A percentile compares a stretch with the other conserved stretches of the same genome.
Conservation (phyloP, 2,797 vertebrate species). For the Cyclopterus lumpus region DNA sequence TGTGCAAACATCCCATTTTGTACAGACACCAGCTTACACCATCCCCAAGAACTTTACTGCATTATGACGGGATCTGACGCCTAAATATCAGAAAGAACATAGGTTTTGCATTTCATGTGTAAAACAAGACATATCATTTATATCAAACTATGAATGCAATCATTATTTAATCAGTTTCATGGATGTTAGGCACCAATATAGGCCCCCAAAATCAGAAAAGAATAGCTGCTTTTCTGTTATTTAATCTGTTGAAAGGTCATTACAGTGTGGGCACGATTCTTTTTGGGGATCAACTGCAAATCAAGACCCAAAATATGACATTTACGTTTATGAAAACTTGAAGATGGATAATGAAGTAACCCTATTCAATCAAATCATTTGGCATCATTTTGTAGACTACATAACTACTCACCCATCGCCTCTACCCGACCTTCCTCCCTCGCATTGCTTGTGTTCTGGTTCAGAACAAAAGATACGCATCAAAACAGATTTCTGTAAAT, state of each 20-base stretch:
- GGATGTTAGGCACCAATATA: not conserved
- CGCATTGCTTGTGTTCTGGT: constrained; percentile 44
- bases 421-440: constrained; percentile 43
- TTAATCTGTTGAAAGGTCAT: not conserved
- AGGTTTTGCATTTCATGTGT: not conserved
- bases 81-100: too few relatives aligned
- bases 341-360: not conserved
- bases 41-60: not conserved
- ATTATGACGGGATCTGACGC: not conserved
- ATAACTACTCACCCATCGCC: not conserved
- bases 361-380: not conserved
- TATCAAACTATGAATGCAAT: not conserved
- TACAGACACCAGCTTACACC: not conserved
- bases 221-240: not conserved
- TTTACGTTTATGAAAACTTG: not conserved
- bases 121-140: not conserved
- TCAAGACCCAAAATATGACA: not conserved
- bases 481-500: constrained; percentile 64
- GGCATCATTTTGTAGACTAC: not conserved
- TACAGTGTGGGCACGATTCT: not conserved
- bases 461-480: constrained; percentile 58
- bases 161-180: not conserved
- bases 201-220: not conserved
- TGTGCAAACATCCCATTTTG: not conserved
- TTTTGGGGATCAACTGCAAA: not conserved